A percentile compares a stretch with the other conserved stretches of the same genome.
phyloP scores from a whole-genome alignment of 1,140 invertebrate species.

The Danaus melanippus region DNA sequence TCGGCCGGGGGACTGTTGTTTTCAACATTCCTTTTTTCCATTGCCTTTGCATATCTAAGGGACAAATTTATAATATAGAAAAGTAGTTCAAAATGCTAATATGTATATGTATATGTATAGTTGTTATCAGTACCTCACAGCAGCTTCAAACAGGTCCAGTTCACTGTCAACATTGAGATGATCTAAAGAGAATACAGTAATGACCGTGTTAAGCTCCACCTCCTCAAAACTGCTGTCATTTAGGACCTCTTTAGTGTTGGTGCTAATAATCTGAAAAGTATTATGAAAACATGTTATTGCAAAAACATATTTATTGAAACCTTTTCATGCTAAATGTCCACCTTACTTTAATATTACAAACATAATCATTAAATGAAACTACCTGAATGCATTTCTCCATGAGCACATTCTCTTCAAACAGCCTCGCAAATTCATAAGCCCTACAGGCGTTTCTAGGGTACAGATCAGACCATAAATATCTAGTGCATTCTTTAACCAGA shows the following conservation, averaged over 20 bases:
- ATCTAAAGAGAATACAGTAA: conserved; percentile 82
- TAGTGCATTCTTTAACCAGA: conserved; percentile 85
- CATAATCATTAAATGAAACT: conserved; percentile 13
- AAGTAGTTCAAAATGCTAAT: too few relatives aligned
- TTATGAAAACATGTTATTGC: too few relatives aligned
- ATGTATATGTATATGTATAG: too few relatives aligned
- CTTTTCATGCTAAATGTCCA: too few relatives aligned
- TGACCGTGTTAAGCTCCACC: conserved; percentile 80
- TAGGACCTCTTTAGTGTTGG: conserved; percentile 82
- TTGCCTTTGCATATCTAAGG: conserved; percentile 73
- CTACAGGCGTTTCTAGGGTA: conserved; percentile 85
- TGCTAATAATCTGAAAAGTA: conserved; percentile 77
- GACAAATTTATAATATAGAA: too few relatives aligned
- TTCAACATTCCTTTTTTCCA: conserved; percentile 44
- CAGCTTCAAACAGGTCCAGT: conserved; percentile 81
- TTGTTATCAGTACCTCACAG: conserved; percentile 59
- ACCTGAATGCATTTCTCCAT: conserved; percentile 86
- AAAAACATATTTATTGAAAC: too few relatives aligned
- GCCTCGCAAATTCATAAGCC: conserved; percentile 87
- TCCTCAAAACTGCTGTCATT: conserved; percentile 83
- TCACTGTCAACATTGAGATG: conserved; percentile 81
- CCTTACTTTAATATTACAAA: too few relatives aligned
- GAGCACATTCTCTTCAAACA: conserved; percentile 85
- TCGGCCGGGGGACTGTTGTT: conserved; percentile 36
- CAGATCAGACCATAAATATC: conserved; percentile 84